Percentiles rank a stretch among this genome's conserved stretches.
Evolutionary conservation across 2,888 invertebrate genomes (phyloP).

Genomic region (Acronicta aceris): DNA sequence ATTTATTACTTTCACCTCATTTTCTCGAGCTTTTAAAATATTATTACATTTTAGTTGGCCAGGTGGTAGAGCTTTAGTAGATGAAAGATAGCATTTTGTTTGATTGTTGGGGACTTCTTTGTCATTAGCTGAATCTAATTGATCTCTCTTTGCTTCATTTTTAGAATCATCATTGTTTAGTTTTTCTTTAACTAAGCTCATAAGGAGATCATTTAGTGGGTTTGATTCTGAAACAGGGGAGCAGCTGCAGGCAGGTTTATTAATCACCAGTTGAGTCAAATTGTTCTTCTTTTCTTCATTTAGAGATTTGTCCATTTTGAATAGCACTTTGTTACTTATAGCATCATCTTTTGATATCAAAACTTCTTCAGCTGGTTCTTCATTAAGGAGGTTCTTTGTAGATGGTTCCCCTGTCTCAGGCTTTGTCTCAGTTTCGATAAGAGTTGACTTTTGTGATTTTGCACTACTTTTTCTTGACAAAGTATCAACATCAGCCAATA

Average conservation of each 20-base stretch:
- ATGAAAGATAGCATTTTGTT: slow-evolving; percentile 90
- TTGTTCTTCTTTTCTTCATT: slow-evolving; percentile 83
- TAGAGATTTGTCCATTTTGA: slow-evolving; percentile 79
- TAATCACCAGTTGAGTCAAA: slow-evolving; percentile 80
- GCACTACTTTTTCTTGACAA: slow-evolving; percentile 88
- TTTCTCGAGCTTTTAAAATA: slow-evolving; percentile 94
- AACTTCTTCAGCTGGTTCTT: slow-evolving; percentile 77
- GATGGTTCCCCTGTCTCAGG: slow-evolving; percentile 76
- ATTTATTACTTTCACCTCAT: slow-evolving; percentile 84
- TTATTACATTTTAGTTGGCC: slow-evolving; percentile 97
- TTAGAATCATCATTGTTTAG: slow-evolving; percentile 91
- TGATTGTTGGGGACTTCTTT: slow-evolving; percentile 92
- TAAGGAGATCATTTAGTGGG: slow-evolving; percentile 84
- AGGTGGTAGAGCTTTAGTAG: slow-evolving; percentile 93
- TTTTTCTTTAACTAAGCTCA: slow-evolving; percentile 86
- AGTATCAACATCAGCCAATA: slow-evolving; percentile 71
- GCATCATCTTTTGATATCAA: slow-evolving; percentile 84
- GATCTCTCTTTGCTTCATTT: slow-evolving; percentile 90
- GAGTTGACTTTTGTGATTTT: slow-evolving; percentile 88
- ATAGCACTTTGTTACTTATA: slow-evolving; percentile 83
- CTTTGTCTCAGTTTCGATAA: slow-evolving; percentile 68
- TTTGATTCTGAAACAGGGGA: slow-evolving; percentile 84
- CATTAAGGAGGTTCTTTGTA: slow-evolving; percentile 80
- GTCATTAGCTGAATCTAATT: slow-evolving; percentile 79
- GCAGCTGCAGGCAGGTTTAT: slow-evolving; percentile 84